Conservation (phyloP, 2,888 invertebrate genomes). For the Clitarchus hookeri region DNA sequence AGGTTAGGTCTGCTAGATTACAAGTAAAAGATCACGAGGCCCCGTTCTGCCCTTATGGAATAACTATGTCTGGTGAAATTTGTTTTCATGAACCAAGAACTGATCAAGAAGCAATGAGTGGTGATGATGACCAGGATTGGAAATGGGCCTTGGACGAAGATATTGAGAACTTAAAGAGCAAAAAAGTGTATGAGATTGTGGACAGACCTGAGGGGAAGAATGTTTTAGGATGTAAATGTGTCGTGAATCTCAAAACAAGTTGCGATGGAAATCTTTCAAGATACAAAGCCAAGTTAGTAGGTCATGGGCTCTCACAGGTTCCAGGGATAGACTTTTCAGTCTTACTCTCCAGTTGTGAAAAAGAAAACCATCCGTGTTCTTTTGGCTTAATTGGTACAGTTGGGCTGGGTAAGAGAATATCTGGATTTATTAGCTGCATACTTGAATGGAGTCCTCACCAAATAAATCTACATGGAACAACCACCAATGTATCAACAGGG, state of each 20-base stretch:
- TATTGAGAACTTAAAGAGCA: neutral
- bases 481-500: too few relatives aligned
- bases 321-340: neutral
- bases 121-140: neutral
- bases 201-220: too few relatives aligned
- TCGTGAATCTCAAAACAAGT: neutral
- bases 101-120: neutral
- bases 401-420: neutral
- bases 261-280: neutral
- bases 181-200: too few relatives aligned
- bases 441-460: neutral
- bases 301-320: neutral
- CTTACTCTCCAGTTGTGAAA: neutral
- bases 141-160: neutral
- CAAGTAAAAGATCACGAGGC: neutral
- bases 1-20: neutral
- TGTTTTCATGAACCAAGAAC: neutral
- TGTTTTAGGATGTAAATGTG: neutral
- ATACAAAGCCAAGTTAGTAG: neutral
- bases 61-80: neutral
- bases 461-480: too few relatives aligned
- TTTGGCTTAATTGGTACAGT: neutral
- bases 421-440: neutral
- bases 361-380: neutral
- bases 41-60: neutral